phyloP scores from a whole-genome alignment of 2,888 invertebrate species.

The Abrostola tripartita region DNA sequence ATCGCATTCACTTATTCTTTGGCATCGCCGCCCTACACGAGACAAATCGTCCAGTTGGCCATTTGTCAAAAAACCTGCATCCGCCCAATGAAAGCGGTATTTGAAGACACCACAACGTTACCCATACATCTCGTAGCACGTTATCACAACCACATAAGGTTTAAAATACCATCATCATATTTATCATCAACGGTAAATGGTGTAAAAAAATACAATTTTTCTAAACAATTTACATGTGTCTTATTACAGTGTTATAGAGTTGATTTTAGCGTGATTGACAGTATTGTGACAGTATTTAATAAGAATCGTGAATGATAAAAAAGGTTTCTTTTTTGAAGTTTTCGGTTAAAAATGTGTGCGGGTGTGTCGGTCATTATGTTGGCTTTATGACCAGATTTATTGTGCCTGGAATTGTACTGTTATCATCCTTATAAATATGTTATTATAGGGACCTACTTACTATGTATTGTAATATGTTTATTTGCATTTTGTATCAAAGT shows the following conservation, averaged over 20 bases:
- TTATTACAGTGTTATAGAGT: constrained; percentile 30
- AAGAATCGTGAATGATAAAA: constrained; percentile 62
- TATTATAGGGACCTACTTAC: too few species aligned
- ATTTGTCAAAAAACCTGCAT: constrained; percentile 88
- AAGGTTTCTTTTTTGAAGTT: constrained; percentile 60
- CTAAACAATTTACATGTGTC: constrained; percentile 9
- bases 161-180: constrained; percentile 56
- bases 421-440: neutral
- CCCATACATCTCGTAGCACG: constrained; percentile 44
- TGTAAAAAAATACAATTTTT: constrained; percentile 11
- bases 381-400: constrained; percentile 55
- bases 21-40: constrained; percentile 79
- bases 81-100: constrained; percentile 84
- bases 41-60: constrained; percentile 86
- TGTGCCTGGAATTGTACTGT: constrained; percentile 35
- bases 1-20: constrained; percentile 66
- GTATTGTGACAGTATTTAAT: constrained; percentile 36
- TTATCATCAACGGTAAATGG: constrained; percentile 16
- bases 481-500: too few species aligned
- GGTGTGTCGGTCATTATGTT: constrained; percentile 55
- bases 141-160: constrained; percentile 62
- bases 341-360: constrained; percentile 61
- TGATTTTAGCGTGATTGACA: constrained; percentile 15
- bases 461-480: too few species aligned
- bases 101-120: constrained; percentile 69